Percentiles rank a stretch among this genome's conserved stretches.
These are phyloP conservation scores for Ciconia boyciana DNA, from an alignment of 2,113 vertebrate genomes.

Conservation along the genomic window DNA sequence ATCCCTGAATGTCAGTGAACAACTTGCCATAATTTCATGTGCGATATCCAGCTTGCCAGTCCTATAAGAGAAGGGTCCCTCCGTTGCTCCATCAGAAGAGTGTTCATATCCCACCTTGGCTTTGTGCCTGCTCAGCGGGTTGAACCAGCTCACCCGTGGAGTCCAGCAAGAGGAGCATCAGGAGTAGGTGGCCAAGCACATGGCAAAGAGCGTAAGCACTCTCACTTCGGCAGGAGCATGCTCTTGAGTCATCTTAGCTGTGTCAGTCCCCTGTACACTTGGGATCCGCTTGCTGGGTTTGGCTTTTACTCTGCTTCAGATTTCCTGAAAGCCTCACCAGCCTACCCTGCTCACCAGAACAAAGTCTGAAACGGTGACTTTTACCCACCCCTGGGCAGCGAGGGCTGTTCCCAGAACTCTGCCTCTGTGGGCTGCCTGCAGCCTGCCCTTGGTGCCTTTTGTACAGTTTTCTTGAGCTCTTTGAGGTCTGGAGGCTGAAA, in stretches of 20 bases:
- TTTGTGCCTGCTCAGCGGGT: neutral
- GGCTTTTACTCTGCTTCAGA: neutral
- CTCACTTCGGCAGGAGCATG: neutral
- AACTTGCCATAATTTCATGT: neutral
- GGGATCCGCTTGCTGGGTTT: neutral
- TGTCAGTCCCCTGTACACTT: neutral
- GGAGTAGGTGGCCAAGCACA: neutral
- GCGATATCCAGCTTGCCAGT: neutral
- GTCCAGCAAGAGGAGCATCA: neutral
- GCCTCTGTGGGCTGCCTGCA: neutral
- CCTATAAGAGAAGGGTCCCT: neutral
- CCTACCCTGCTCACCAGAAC: neutral
- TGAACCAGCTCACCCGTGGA: neutral
- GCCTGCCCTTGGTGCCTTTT: neutral
- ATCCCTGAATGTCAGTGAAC: neutral
- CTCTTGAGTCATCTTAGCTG: neutral
- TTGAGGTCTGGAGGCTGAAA: neutral
- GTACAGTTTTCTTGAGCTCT: neutral
- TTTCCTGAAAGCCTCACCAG: neutral
- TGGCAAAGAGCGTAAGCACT: neutral
- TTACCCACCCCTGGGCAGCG: neutral
- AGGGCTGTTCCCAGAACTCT: accelerated
- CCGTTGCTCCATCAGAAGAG: neutral
- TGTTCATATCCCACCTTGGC: neutral
- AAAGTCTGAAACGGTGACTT: neutral